These are phyloP conservation scores for Temnothorax nylanderi DNA, from an alignment of 1,140 invertebrate species.

Conservation along the genomic window DNA sequence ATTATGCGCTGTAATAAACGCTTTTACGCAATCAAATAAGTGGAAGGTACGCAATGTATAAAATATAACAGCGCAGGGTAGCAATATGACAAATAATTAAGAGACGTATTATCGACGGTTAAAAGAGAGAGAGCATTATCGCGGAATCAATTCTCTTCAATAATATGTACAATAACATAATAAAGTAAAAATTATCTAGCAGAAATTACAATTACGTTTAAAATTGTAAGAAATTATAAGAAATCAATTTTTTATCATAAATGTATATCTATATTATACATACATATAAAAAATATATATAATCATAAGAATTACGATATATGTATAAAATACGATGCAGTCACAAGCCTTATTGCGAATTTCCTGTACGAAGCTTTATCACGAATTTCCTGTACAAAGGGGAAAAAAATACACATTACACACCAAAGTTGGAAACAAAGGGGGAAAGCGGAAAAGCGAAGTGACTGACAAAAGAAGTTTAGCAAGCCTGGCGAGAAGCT, in stretches of 20 bases:
- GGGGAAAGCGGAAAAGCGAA: neutral
- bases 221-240: neutral
- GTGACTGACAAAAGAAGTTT: slow-evolving; percentile 22
- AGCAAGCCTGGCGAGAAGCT: slow-evolving; percentile 2
- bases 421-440: slow-evolving; percentile 28
- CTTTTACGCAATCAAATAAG: slow-evolving; percentile 26
- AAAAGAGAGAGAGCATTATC: neutral
- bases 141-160: neutral
- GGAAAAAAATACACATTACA: neutral
- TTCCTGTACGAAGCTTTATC: slow-evolving; percentile 1
- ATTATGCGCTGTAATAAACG: slow-evolving; percentile 36
- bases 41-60: neutral
- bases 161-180: neutral
- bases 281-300: neutral
- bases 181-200: neutral
- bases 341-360: neutral
- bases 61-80: neutral
- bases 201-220: neutral
- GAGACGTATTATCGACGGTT: neutral
- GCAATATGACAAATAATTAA: slow-evolving; percentile 16
- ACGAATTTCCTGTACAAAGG: neutral
- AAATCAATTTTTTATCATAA: neutral
- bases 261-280: neutral
- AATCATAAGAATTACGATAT: neutral
- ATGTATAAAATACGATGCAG: neutral